Evolutionary conservation across 2,113 vertebrate species (phyloP), one percentile per base, ranked within the genome.

Genomic region (Dicentrarchus labrax): DNA sequence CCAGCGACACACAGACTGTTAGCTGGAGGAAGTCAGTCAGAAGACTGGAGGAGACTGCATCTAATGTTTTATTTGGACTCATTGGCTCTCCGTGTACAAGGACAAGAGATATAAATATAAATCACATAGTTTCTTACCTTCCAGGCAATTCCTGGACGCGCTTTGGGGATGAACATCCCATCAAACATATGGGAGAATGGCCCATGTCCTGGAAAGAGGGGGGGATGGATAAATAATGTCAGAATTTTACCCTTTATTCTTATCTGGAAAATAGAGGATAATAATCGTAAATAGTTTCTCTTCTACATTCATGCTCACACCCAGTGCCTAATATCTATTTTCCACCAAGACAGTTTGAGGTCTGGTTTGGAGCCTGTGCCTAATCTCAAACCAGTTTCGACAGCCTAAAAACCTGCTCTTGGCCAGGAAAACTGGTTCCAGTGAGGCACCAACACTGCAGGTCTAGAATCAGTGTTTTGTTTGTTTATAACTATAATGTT

Each of bases 141-240:
- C 97, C 97, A 99, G 5, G 78, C 82, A 13, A 85, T 60, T 7
- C 8, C 90, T 36, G 97, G 96, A 22, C 95, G 94, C 78, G 95
- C 91, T 62, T 93, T 95, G 17, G 97, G 98, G 76, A 99, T 96
- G 92, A 99, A 99, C 87, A 94, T 96, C 87, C 94, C 93, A 90
- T 99, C 98, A 91, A 97, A 99, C 97, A 99, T 96, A 76, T 99
- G 98, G 57, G 98, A 99, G 93, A 99, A 99, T 5, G 98, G 98
- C 0, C 98, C 98, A 54, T 99, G 98, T 93, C 98, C 98, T 99
- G 92, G 78, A 95, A 88, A 90, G 88, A 17, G 92, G 85, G 57
- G 3, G 1, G 8, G 2, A 11, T 9, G 8, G 11, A 64, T 8
- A 47, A 19, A 22, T 43, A 11, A 10, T 70, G 3, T 22, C 7